These are phyloP conservation scores for crab-eating macaque (Macaca fascicularis) DNA, from an alignment of 2,113 vertebrate species.

Conservation along the genomic window T2T-MFA8v1.1 NC_088392.1:68931001-68931500, in stretches of 20 bases:
- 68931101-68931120: background rate
- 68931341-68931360: background rate
- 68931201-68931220: slow-evolving; percentile 15
- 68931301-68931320: slow-evolving; percentile 32
- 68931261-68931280: slow-evolving; percentile 37
- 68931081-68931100: background rate
- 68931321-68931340: slow-evolving; percentile 20
- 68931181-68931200: slow-evolving; percentile 48
- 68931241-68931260: slow-evolving; percentile 37
- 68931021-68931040: background rate
- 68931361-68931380: slow-evolving; percentile 26
- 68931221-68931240: slow-evolving; percentile 28
- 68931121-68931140: background rate
- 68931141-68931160: slow-evolving; percentile 28
- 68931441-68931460: background rate
- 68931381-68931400: slow-evolving; percentile 51
- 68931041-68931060: background rate
- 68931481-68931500: background rate
- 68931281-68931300: background rate
- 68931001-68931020: background rate
- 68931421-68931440: slow-evolving; percentile 24
- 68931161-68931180: slow-evolving; percentile 4
- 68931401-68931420: slow-evolving; percentile 49
- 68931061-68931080: background rate
- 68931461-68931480: background rate